Base-by-base conservation (phyloP, 2,113 vertebrate genomes). In the Herpailurus yagouaroundi region DNA sequence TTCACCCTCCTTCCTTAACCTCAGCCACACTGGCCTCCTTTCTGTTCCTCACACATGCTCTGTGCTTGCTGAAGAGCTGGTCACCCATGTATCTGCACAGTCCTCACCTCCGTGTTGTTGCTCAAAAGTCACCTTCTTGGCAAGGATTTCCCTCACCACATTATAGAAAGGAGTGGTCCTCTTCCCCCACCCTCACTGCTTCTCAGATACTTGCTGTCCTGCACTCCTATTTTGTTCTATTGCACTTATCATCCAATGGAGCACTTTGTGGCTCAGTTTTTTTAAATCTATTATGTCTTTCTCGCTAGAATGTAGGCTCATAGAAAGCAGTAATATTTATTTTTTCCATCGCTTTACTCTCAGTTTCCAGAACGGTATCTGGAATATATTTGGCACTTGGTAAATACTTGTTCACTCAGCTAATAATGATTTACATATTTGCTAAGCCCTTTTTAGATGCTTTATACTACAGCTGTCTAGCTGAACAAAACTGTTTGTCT, bases 391-490 rank as follows among this genome's bases (percentile, higher is more conserved):
- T 83, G 63, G 29, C 9, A 14, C 45, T 89, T 66, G 21, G 45
- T 68, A 85, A 89, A 89, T 55, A 38, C 41, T 63, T 41, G 5
- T 6, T 45, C 76, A 83, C 33, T 80, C 74, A 55, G 1, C 82
- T 36, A 48, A 31, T 92, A 63, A 38, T 48, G 41, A 86, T 86
- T 82, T 90, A 55, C 38, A 48, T 92, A 52, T 94, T 82, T 36
- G 76, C 21, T 64, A 41, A 93, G 19, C 13, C 68, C 52, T 52
- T 89, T 71, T 96, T 90, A 50, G n/a, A 84, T 66, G 45, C 15
- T 76, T 83, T 76, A 21, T 93, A 74, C 18, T 57, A n/a, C 33
- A 79, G 36, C 25, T 41, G 23, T 57, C 29, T 48, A 77, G 29
- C 41, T 86, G 63, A 92, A 94, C 45, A 83, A 76, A 84, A 80